Evolutionary conservation across 2,797 vertebrate species (phyloP), one percentile per base, ranked within the genome.

Genomic region (Pampus argenteus): DNA sequence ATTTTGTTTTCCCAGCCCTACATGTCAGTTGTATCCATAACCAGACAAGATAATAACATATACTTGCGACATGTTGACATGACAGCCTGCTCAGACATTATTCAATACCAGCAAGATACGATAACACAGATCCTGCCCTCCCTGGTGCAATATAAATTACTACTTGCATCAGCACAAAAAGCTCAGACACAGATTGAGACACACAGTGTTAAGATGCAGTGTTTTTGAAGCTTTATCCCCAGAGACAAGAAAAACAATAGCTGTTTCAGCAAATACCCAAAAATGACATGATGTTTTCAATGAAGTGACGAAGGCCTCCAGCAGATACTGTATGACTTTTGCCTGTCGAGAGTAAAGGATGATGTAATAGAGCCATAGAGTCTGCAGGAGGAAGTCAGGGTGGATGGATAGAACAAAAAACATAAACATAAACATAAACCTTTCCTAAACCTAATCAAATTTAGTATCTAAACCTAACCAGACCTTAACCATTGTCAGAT

Each of bases 31-130:
- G 28, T 66, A 44, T 79, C 40, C 52, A 47, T 45, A 60, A 66
- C 52, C 58, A 68, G 75, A 88, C 59, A 79, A 68, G 69, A 88
- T 74, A 69, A 85, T 69, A 76, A 79, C 60, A 69, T 66, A 70
- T 56, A 79, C 81, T 72, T 84, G 64, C 59, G 59, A 57, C 76
- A 72, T 77, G 67, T 80, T 71, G 83, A 84, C 88, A 82, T 81
- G 80, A 81, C 73, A 73, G 61, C 78, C 58, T 61, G 48, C 75
- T 85, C 66, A 79, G 72, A 84, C 81, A 80, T 84, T 76, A 78
- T 49, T 82, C 74, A 72, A 59, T 66, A 84, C 56, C 59, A 71
- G 60, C 70, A 67, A 70, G 72, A 79, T 79, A 75, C 65, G 76
- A 71, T 85, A 79, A 84, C 78, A 75, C 70, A 57, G 57, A 72